A percentile compares a stretch with the other conserved stretches of the same genome.
Evolutionary conservation across 1,140 invertebrate species (phyloP).

Genomic region (Calephelis nemesis): DNA sequence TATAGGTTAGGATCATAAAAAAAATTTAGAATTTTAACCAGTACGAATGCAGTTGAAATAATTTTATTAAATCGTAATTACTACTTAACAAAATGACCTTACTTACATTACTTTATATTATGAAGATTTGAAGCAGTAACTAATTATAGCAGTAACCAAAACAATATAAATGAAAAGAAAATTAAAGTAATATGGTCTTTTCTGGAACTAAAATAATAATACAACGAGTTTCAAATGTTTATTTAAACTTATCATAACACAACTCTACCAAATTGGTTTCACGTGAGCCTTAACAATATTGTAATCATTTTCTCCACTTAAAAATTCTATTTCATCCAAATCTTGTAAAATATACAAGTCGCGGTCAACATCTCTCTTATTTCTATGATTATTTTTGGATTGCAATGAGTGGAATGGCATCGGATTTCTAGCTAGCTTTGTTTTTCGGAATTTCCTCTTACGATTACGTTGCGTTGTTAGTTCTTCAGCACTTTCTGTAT

Average conservation of each 20-base stretch:
- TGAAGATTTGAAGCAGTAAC: no score
- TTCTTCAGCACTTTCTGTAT: conserved; percentile 32
- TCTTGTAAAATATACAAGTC: conserved; percentile 54
- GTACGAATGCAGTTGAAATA: no score
- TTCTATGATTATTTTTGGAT: conserved; percentile 41
- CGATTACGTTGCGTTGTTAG: conserved; percentile 40
- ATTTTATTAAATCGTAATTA: no score
- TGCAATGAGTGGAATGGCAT: conserved; percentile 54
- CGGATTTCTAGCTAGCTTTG: conserved; percentile 47
- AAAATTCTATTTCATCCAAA: conserved; percentile 61
- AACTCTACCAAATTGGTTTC: conserved; percentile 52
- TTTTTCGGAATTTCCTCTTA: conserved; percentile 48
- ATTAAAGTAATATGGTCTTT: no score
- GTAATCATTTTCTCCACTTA: conserved; percentile 48
- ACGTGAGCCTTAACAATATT: conserved; percentile 50
- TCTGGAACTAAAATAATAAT: background rate
- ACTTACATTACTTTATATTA: no score
- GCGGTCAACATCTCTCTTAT: conserved; percentile 44
- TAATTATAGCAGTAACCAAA: no score
- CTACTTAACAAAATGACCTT: no score
- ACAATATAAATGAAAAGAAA: no score
- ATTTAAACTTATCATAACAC: background rate
- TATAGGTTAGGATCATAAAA: no score
- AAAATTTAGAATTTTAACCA: no score
- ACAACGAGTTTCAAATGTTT: background rate